Base-by-base conservation (phyloP, 1,140 invertebrate genomes). In the Bombyx mori region DNA sequence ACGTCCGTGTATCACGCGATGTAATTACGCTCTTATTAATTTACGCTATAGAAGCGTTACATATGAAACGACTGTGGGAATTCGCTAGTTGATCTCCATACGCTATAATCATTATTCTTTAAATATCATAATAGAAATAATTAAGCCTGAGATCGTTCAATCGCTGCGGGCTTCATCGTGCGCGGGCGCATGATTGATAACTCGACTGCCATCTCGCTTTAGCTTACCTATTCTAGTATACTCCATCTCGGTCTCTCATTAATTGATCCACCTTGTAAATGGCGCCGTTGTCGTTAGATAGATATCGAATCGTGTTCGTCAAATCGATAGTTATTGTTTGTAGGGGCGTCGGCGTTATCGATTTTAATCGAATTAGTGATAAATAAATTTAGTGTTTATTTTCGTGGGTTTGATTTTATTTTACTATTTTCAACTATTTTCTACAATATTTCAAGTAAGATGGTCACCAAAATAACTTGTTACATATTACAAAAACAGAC, bases 111-210 rank as follows among this genome's bases (percentile, higher is more conserved):
- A 80, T 83, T 79, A 79, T 75, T 77, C 75, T 83, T 83, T 77
- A 81, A 77, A 84, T 83, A 84, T 84, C 75, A 86, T 85, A 86
- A 85, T 86, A 86, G 80, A 85, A 86, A 86, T 85, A 83, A 86
- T 86, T 81, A 86, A 77, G 77, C 71, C 55, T 60, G 73, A 79
- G 74, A 86, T 79, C 71, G 68, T 62, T 73, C 71, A 74, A 82
- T 79, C 69, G 76, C 82, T 71, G 63, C 73, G 52, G 68, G 80
- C 83, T 69, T 69, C 69, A 62, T 66, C 70, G 71, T 79, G 83
- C 75, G 76, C 74, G 59, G 72, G 75, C 79, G 68, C 72, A 63
- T 86, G 83, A 86, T 86, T 83, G 83, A 86, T 86, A 86, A 79
- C 76, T 73, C 45, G 8, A 50, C 55, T 63, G 43, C 58, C 60